Evolutionary conservation across 2,888 invertebrate genomes (phyloP), one percentile per base, ranked within the genome.

Genomic region (Phorcus lineatus): DNA sequence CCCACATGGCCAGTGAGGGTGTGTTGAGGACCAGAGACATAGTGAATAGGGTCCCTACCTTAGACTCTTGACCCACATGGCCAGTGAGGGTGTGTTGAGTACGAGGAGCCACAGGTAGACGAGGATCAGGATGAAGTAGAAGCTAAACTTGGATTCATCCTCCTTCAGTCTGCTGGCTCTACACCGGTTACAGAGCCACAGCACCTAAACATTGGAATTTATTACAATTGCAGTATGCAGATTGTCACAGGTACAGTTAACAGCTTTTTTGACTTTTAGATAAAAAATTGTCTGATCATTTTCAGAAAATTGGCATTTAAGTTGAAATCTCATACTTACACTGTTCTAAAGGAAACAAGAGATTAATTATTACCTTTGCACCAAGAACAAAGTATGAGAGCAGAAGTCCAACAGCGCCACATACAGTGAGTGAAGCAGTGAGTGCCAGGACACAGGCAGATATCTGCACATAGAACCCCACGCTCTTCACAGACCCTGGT

Each of bases 401-500:
- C 55, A 88, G 82, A 2, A 88, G 80, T 31, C 87, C 87, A 52
- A 85, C 36, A 24, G 86, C 79, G 22, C 88, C 87, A 85, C 87
- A 88, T 9, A 88, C 78, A 40, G 80, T 80, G 55, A 77, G 52
- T 7, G 88, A 83, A 9, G 82, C 28, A 31, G 83, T 77, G 13
- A 85, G 74, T n/a, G 85, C 86, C n/a, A 76, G 74, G 47, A 84
- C 28, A 79, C 80, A 74, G n/a, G 81, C 9, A n/a, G 81, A 40
- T 0, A 84, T 55, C 53, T 57, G 62, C 17, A 84, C 24, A 13
- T 74, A 17, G 36, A 81, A 53, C 16, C 81, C 81, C 7, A 85
- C 52, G 40, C 66, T 77, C 16, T 67, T 31, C 11, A 86, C 31
- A 16, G 47, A 62, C 55, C 77, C 36, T 40, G 86, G 86, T 28